A percentile compares a stretch with the other conserved stretches of the same genome.
Evolutionary conservation across 2,888 invertebrate genomes (phyloP).

Genomic region (Notodonta ziczac): DNA sequence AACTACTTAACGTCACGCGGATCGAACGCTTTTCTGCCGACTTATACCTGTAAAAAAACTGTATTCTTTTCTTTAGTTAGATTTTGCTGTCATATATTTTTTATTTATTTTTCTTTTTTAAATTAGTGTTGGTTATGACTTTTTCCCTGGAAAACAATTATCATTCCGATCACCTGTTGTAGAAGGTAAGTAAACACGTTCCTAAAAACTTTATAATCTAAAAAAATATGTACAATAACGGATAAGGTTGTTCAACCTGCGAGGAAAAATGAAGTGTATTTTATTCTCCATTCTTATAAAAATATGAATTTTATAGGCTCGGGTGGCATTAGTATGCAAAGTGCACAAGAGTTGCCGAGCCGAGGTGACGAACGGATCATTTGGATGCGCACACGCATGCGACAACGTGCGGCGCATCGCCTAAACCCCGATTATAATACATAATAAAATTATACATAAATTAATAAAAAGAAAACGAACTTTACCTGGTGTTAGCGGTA

Average conservation of each 20-base stretch:
- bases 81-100: too few species aligned
- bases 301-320: slow-evolving; percentile 50
- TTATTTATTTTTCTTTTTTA: too few species aligned
- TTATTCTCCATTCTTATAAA: slow-evolving; percentile 44
- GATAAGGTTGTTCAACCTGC: slow-evolving; percentile 43
- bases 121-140: too few species aligned
- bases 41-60: too few species aligned
- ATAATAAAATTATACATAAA: slow-evolving; percentile 58
- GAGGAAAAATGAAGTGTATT: slow-evolving; percentile 34
- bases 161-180: too few species aligned
- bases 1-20: too few species aligned
- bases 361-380: slow-evolving; percentile 77
- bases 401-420: slow-evolving; percentile 58
- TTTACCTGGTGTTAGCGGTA: slow-evolving; percentile 41
- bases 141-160: too few species aligned
- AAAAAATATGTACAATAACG: neutral
- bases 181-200: too few species aligned
- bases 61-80: too few species aligned
- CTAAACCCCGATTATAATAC: slow-evolving; percentile 37
- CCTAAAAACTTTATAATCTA: too few species aligned
- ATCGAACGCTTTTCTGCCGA: too few species aligned
- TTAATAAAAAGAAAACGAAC: slow-evolving; percentile 50
- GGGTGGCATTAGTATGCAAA: slow-evolving; percentile 72
- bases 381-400: slow-evolving; percentile 65
- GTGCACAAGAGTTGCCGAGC: slow-evolving; percentile 52